Percentiles rank a stretch among this genome's conserved stretches.
Evolutionary conservation across 2,113 vertebrate genomes (phyloP).

Genomic region (Dipodomys stephensi): DNA sequence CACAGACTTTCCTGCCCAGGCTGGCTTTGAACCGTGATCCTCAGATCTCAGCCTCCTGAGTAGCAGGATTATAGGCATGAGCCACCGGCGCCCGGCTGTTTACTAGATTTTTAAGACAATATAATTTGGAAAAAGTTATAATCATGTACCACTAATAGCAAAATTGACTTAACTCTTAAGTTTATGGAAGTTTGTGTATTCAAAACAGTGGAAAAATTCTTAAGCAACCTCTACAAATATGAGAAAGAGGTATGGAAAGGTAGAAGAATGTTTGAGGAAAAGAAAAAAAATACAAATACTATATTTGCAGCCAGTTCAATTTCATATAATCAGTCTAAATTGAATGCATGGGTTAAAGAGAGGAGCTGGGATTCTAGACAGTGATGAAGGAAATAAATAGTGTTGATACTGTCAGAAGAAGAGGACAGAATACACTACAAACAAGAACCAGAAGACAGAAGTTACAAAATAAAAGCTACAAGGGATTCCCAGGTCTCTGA

Average conservation of each 20-base stretch:
- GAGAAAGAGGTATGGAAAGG: background rate
- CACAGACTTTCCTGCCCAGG: no score
- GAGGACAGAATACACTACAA: background rate
- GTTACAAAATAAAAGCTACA: background rate
- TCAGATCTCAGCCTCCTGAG: no score
- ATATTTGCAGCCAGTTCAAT: background rate
- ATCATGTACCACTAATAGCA: background rate
- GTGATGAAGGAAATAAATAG: background rate
- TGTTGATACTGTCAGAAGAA: background rate
- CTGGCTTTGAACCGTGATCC: no score
- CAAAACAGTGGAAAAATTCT: conserved; percentile 1
- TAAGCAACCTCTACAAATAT: background rate
- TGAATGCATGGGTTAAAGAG: background rate
- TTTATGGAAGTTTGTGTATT: background rate
- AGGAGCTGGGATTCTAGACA: background rate
- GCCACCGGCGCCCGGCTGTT: background rate
- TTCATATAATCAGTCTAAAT: background rate
- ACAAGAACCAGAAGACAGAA: background rate
- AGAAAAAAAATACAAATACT: background rate
- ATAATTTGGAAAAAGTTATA: background rate
- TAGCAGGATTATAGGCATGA: no score
- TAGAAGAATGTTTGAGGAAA: background rate
- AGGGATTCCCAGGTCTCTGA: background rate
- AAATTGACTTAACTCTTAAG: background rate
- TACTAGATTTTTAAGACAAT: conserved; percentile 17